Percentiles rank a stretch among this genome's conserved stretches.
These are phyloP conservation scores for Disparrhopalites patrizii DNA, from an alignment of 2,888 invertebrate genomes.

Conservation along the genomic window DNA sequence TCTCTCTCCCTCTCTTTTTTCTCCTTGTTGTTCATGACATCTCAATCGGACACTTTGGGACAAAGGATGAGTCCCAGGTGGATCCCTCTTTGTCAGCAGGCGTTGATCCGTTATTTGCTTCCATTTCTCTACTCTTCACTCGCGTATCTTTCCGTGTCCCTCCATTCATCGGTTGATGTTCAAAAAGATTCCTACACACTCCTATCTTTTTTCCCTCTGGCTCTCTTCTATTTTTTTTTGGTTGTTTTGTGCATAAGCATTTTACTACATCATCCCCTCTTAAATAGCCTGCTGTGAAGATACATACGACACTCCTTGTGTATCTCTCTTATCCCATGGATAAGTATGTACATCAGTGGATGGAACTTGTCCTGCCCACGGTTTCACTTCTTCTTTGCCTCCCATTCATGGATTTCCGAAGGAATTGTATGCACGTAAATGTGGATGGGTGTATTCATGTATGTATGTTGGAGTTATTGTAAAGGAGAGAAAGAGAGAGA, in stretches of 20 bases:
- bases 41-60: constrained; percentile 48
- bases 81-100: constrained; percentile 47
- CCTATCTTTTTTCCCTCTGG: neutral
- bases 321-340: too few species aligned
- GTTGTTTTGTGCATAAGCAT: too few species aligned
- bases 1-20: neutral
- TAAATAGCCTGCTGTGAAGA: too few species aligned
- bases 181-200: constrained; percentile 23
- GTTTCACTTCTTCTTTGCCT: too few species aligned
- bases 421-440: too few species aligned
- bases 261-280: too few species aligned
- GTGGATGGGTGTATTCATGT: too few species aligned
- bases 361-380: neutral
- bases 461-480: neutral
- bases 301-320: too few species aligned
- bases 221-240: too few species aligned
- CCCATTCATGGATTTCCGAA: neutral
- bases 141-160: neutral
- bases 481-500: too few species aligned
- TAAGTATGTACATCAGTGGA: too few species aligned
- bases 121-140: constrained; percentile 27
- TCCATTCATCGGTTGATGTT: constrained; percentile 8
- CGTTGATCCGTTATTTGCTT: constrained; percentile 46
- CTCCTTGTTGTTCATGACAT: constrained; percentile 38
- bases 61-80: constrained; percentile 49